phyloP scores from a whole-genome alignment of 2,113 vertebrate species.

The Loxodonta africana region DNA sequence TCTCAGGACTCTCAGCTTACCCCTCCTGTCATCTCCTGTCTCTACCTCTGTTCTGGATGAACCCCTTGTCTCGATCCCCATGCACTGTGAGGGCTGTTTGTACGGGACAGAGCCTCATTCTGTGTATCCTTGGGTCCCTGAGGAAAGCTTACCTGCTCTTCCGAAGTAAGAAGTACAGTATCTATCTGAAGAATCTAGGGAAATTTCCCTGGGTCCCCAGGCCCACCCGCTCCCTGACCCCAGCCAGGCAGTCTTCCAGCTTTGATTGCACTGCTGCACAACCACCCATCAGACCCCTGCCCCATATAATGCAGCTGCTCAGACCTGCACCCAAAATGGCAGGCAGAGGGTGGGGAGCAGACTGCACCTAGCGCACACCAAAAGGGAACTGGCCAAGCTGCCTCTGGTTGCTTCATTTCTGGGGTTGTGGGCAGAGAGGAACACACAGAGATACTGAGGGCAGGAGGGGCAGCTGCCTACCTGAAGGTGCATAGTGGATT shows the following conservation, averaged over 20 bases:
- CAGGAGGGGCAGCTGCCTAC: neutral
- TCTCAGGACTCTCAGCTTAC: neutral
- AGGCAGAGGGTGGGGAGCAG: neutral
- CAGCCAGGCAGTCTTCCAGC: neutral
- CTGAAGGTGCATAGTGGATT: neutral
- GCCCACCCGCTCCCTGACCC: fast-evolving
- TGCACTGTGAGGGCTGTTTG: neutral
- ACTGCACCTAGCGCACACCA: neutral
- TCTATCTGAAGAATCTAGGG: neutral
- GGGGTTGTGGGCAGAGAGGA: neutral
- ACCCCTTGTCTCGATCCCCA: neutral
- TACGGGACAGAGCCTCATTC: neutral
- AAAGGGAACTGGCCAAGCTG: neutral
- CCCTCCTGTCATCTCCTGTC: neutral
- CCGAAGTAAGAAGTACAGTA: neutral
- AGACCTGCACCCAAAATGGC: neutral
- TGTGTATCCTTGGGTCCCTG: neutral
- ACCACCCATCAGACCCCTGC: fast-evolving
- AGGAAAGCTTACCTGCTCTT: neutral
- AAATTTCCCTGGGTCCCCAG: neutral
- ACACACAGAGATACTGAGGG: neutral
- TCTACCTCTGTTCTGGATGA: neutral
- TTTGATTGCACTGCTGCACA: neutral
- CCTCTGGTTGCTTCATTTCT: neutral
- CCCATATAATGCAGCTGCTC: neutral